phyloP scores from a whole-genome alignment of 2,888 invertebrate species.

The Leptothorax acervorum region DNA sequence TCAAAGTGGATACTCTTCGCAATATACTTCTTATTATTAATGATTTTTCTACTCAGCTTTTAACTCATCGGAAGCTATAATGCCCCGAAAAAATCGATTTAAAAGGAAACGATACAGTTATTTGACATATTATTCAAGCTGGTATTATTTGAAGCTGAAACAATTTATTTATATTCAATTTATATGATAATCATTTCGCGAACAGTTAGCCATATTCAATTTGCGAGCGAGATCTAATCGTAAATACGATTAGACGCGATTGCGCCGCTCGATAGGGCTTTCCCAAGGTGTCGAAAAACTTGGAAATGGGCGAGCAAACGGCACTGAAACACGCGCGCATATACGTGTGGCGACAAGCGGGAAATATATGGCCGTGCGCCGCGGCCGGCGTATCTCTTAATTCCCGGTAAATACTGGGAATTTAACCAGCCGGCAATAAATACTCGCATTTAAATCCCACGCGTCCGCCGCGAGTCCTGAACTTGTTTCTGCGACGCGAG shows the following conservation, averaged over 20 bases:
- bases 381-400: conserved; percentile 55
- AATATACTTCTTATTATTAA: too few relatives aligned
- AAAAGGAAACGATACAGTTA: too few relatives aligned
- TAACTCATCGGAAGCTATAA: too few relatives aligned
- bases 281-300: conserved; percentile 36
- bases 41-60: too few relatives aligned
- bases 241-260: conserved; percentile 16
- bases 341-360: conserved; percentile 45
- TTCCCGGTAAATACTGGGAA: conserved; percentile 57
- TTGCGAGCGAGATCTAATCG: background rate
- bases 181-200: background rate
- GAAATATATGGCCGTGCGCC: conserved; percentile 47
- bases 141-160: too few relatives aligned
- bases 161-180: too few relatives aligned
- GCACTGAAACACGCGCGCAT: conserved; percentile 32
- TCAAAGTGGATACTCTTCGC: too few relatives aligned
- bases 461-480: conserved; percentile 49
- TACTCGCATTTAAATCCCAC: conserved; percentile 56
- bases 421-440: conserved; percentile 56
- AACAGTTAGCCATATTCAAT: conserved; percentile 3
- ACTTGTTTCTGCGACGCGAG: conserved; percentile 55
- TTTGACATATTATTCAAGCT: too few relatives aligned
- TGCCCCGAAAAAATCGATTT: too few relatives aligned
- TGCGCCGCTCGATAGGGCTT: conserved; percentile 16
- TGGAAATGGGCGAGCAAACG: conserved; percentile 17